Base-by-base conservation (phyloP, 1,140 invertebrate species). In the Drosophila mayri region DNA sequence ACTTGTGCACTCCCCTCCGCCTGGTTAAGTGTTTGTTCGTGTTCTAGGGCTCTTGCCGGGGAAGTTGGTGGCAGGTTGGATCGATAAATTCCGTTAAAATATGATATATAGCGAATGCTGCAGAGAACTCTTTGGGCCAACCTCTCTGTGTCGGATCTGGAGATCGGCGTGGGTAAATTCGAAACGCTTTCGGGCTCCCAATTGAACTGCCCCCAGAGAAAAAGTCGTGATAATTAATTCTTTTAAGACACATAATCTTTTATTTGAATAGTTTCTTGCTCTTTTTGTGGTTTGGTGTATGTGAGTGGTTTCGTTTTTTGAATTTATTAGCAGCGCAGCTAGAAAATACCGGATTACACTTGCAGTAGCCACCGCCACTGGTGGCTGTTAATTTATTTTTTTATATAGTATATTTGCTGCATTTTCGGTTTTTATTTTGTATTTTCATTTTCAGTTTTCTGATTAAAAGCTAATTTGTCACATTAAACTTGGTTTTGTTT, bases 211-310 rank as follows among this genome's bases (percentile, higher is more conserved):
- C 71, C 60, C 47, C 73, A 54, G 73, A 67, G 71, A 78, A 90
- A 84, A 88, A 84, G 58, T 72, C 85, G 68, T 32, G 43, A 68
- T 71, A 77, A 75, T 81, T 81, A 79, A 81, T 90, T 74, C 44
- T 90, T 84, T 90, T 81, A 90, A 90, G 81, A 90, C 85, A 90
- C 85, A 90, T 90, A 90, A 90, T 90, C 85, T 81, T 90, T 90
- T 90, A 90, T 90, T 90, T 90, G 58, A 90, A 90, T 88, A 88
- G 85, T 85, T 82, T 65, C 22, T 72, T 73, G 67, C 67, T 65
- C 62, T 77, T 82, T 61, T 71, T 90, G 57, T 74, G 44, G 47
- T 55, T 55, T 67, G 82, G 66, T 55, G 55, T 65, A 63, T 73
- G 50, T 52, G 25, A n/a, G n/a, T 22, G 79, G 74, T 61, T 59